These are phyloP conservation scores for Odocoileus hemionus DNA, from an alignment of 2,113 vertebrate species.

Conservation along the genomic window DNA sequence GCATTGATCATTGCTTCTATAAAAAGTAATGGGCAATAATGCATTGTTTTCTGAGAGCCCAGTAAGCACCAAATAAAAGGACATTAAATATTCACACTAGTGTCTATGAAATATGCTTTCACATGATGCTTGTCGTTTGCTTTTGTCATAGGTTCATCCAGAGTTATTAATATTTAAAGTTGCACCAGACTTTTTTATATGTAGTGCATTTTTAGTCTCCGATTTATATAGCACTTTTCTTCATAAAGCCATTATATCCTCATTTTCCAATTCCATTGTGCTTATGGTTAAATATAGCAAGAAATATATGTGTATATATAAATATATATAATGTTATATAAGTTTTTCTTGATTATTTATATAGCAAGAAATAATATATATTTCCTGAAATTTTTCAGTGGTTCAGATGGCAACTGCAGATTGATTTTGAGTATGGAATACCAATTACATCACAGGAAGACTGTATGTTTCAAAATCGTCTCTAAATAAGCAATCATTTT, in stretches of 20 bases:
- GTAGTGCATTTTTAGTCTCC: conserved; percentile 49
- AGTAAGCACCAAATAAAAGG: background rate
- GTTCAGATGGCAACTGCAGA: background rate
- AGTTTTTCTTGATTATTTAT: conserved; percentile 19
- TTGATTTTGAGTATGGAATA: background rate
- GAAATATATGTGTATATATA: background rate
- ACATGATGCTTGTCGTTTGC: background rate
- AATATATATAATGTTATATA: background rate
- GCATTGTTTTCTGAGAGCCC: conserved; percentile 4
- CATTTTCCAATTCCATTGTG: conserved; percentile 49
- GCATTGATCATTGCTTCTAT: background rate
- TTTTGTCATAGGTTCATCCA: conserved; percentile 48
- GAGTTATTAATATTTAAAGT: conserved; percentile 70
- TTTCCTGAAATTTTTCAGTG: conserved; percentile 20
- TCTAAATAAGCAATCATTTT: background rate
- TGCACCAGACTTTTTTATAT: conserved; percentile 43
- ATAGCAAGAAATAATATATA: background rate
- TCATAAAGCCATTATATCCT: conserved; percentile 27
- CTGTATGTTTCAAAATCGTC: background rate
- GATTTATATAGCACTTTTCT: conserved; percentile 66
- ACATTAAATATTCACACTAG: conserved; percentile 40
- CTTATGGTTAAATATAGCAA: conserved; percentile 54
- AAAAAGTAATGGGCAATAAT: conserved; percentile 15
- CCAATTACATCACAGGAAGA: background rate
- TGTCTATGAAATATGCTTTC: conserved; percentile 42